phyloP scores from a whole-genome alignment of 2,888 invertebrate genomes.

The Tigriopus californicus region DNA sequence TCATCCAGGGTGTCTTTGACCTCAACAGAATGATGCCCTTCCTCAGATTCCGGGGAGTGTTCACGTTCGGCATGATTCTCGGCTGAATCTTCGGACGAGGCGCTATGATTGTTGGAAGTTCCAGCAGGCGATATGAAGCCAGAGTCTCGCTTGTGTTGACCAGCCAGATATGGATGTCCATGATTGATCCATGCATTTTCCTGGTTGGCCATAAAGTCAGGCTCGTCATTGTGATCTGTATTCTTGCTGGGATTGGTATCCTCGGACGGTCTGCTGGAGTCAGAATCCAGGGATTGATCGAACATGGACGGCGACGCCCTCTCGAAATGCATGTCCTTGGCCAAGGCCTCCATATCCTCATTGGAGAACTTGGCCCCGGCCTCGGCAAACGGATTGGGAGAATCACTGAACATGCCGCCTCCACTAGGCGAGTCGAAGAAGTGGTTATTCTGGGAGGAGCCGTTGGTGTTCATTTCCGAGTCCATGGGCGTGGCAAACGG shows the following conservation, averaged over 20 bases:
- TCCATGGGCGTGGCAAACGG: background rate
- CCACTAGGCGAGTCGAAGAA: background rate
- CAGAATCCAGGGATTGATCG: background rate
- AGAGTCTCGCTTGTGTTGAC: slow-evolving; percentile 1
- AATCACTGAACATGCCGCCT: background rate
- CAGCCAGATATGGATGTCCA: slow-evolving; percentile 2
- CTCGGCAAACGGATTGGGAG: background rate
- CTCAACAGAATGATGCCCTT: background rate
- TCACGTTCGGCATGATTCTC: background rate
- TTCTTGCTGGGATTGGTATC: background rate
- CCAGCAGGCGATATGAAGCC: slow-evolving; percentile 12
- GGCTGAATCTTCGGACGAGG: slow-evolving; percentile 4
- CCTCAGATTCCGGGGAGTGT: background rate
- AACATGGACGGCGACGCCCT: background rate
- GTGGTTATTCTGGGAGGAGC: too few relatives aligned
- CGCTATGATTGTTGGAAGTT: slow-evolving; percentile 2
- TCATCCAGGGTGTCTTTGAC: background rate
- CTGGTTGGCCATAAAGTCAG: background rate
- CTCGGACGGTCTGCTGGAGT: background rate
- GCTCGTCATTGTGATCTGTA: too few relatives aligned
- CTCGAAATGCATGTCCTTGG: slow-evolving; percentile 9
- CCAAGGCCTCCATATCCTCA: background rate
- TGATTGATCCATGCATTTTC: slow-evolving; percentile 9
- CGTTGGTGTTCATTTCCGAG: too few relatives aligned
- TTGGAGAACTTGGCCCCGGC: background rate